Percentiles rank a stretch among this genome's conserved stretches.
These are phyloP conservation scores for Melanitta fusca DNA, from an alignment of 2,797 vertebrate genomes.

Conservation along the genomic window DNA sequence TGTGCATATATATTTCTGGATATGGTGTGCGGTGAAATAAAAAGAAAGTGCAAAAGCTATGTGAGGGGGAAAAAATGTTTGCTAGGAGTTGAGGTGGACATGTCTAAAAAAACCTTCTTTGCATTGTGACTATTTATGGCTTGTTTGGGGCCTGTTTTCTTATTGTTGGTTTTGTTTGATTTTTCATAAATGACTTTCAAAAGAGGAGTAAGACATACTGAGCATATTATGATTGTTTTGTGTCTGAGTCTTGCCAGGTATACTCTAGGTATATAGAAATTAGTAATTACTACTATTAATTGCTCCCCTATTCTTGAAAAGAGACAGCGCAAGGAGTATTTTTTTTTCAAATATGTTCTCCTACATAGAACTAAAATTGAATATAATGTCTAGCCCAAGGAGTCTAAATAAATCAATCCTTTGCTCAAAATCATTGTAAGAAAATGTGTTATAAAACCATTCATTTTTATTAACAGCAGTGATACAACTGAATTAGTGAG, in stretches of 20 bases:
- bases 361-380: background rate
- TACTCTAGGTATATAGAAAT: background rate
- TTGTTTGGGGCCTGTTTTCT: accelerated
- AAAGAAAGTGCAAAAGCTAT: background rate
- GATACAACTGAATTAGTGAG: background rate
- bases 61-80: background rate
- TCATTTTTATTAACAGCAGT: background rate
- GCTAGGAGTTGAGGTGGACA: background rate
- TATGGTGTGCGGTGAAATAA: background rate
- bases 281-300: background rate
- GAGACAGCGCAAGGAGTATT: accelerated
- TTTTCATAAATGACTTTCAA: background rate
- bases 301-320: background rate
- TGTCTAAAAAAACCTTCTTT: background rate
- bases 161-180: background rate
- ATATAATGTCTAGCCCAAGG: background rate
- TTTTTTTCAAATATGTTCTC: background rate
- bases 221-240: background rate
- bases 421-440: background rate
- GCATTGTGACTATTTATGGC: background rate
- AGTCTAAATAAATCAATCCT: background rate
- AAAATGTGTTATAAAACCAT: background rate
- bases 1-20: background rate
- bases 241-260: background rate
- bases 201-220: background rate